Percentiles rank a stretch among this genome's conserved stretches.
These are phyloP conservation scores for Hemibagrus guttatus DNA, from an alignment of 2,797 vertebrate species.

Conservation along the genomic window DNA sequence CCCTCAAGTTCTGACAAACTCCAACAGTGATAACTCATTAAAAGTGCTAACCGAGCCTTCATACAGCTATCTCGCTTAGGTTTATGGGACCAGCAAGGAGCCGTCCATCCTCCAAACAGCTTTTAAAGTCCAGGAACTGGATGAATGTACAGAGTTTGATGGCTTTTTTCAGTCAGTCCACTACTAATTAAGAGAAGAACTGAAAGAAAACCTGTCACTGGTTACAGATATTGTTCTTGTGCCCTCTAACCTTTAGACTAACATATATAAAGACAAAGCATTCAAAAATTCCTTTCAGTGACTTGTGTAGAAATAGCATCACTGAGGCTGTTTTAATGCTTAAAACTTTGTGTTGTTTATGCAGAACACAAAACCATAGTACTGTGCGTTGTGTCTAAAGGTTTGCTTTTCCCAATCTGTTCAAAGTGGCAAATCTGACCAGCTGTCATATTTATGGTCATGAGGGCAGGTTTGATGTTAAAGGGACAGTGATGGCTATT, in stretches of 20 bases:
- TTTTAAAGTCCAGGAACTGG: conserved; percentile 5
- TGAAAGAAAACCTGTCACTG: not conserved
- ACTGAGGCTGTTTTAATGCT: not conserved
- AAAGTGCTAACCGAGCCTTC: conserved; percentile 49
- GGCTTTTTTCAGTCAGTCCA: conserved; percentile 22
- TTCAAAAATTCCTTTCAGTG: not conserved
- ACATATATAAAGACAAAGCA: not conserved
- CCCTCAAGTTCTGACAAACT: conserved; percentile 56
- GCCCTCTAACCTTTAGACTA: not conserved
- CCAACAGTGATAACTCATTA: conserved; percentile 57
- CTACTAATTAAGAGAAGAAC: conserved; percentile 10
- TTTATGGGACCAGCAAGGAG: conserved; percentile 39
- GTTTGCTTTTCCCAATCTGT: not conserved
- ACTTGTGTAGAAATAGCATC: not conserved
- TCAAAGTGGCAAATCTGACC: conserved; percentile 2
- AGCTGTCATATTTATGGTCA: conserved; percentile 58
- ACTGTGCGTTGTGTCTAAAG: not conserved
- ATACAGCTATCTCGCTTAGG: conserved; percentile 36
- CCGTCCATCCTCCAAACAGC: conserved; percentile 3
- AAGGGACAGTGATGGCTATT: conserved; percentile 60
- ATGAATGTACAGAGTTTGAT: conserved; percentile 11
- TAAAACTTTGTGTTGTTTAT: not conserved
- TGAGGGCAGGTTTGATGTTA: conserved; percentile 59
- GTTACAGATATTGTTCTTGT: not conserved
- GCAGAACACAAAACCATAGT: not conserved